Evolutionary conservation across 1,140 invertebrate species (phyloP).

Genomic region (Trichoplusia ni): DNA sequence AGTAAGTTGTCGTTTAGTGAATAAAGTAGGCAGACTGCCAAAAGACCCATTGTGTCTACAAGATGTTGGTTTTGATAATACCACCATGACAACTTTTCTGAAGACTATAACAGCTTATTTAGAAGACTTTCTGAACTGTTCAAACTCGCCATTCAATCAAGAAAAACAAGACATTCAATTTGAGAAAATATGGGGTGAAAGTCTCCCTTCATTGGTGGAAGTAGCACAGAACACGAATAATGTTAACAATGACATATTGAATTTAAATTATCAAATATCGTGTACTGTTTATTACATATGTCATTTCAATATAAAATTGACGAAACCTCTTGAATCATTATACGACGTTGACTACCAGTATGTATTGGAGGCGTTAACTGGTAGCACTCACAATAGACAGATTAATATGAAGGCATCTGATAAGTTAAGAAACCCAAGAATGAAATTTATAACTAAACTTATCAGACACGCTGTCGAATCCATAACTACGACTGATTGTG

Average conservation of each 20-base stretch:
- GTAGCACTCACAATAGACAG: constrained; percentile 52
- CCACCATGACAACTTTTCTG: constrained; percentile 86
- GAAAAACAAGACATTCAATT: constrained; percentile 82
- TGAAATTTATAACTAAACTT: constrained; percentile 85
- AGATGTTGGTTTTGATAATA: constrained; percentile 88
- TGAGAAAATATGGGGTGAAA: constrained; percentile 87
- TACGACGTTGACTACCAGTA: constrained; percentile 85
- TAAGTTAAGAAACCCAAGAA: constrained; percentile 82
- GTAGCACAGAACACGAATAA: constrained; percentile 89
- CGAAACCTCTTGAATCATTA: constrained; percentile 87
- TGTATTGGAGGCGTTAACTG: constrained; percentile 66
- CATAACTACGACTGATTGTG: constrained; percentile 69
- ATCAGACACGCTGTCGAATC: constrained; percentile 86
- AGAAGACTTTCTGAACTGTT: constrained; percentile 88
- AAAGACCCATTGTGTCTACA: constrained; percentile 91
- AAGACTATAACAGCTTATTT: constrained; percentile 87
- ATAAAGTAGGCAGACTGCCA: constrained; percentile 93
- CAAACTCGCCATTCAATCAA: constrained; percentile 65
- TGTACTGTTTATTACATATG: constrained; percentile 90
- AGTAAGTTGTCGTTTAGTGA: constrained; percentile 88
- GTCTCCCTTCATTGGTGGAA: constrained; percentile 86
- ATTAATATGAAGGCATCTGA: constrained; percentile 59
- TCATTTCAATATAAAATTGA: constrained; percentile 88
- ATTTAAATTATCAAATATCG: constrained; percentile 90
- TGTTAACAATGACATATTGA: constrained; percentile 88